A percentile compares a stretch with the other conserved stretches of the same genome.
Evolutionary conservation across 2,888 invertebrate genomes (phyloP).

Genomic region (Drosophila nigritarsus): DNA sequence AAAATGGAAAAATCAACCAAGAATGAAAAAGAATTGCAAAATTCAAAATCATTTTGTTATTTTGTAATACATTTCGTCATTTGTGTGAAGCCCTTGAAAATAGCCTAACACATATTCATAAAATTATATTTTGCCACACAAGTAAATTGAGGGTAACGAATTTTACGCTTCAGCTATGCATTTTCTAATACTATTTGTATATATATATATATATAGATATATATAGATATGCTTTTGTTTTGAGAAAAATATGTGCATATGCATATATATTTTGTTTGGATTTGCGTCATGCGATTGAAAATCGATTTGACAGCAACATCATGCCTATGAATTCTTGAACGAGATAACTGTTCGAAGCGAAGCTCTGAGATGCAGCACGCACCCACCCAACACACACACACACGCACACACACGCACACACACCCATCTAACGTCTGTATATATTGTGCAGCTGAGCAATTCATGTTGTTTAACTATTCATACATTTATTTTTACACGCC

Average conservation of each 20-base stretch:
- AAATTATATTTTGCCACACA: slow-evolving; percentile 24
- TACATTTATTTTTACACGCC: slow-evolving; percentile 45
- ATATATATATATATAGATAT: not conserved
- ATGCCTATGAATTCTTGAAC: slow-evolving; percentile 30
- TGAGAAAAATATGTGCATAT: not conserved
- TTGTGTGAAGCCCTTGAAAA: slow-evolving; percentile 35
- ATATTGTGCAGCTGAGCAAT: slow-evolving; percentile 40
- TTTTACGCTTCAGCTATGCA: slow-evolving; percentile 38
- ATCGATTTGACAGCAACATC: slow-evolving; percentile 46
- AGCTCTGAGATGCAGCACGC: slow-evolving; percentile 13
- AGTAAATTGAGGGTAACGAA: slow-evolving; percentile 44
- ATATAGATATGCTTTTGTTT: not conserved
- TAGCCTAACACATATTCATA: slow-evolving; percentile 19
- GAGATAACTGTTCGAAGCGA: slow-evolving; percentile 21
- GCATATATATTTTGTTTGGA: slow-evolving; percentile 9
- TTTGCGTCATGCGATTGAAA: slow-evolving; percentile 56
- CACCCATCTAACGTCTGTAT: not conserved
- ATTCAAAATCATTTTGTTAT: slow-evolving; percentile 33
- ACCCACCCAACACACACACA: not conserved
- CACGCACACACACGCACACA: not conserved
- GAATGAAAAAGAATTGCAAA: slow-evolving; percentile 3
- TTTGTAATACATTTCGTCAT: slow-evolving; percentile 40
- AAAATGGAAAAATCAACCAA: not conserved
- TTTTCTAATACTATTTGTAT: slow-evolving; percentile 22
- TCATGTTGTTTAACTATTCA: slow-evolving; percentile 45